A percentile compares a stretch with the other conserved stretches of the same genome.
These are phyloP conservation scores for Chymomyza amoena DNA, from an alignment of 2,888 invertebrate genomes.

Conservation along the genomic window DNA sequence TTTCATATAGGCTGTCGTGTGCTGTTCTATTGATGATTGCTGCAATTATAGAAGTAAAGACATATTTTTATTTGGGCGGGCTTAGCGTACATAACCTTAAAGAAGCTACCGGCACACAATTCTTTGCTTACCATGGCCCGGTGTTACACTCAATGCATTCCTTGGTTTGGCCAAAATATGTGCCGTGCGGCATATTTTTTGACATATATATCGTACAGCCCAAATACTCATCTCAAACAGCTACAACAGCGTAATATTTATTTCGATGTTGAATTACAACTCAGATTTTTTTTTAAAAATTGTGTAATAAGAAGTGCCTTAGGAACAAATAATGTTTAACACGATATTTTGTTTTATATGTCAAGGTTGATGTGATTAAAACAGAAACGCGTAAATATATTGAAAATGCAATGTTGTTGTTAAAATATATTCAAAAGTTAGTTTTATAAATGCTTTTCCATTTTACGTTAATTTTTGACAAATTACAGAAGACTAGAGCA, in stretches of 20 bases:
- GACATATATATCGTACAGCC: constrained; percentile 55
- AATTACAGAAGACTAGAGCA: not conserved
- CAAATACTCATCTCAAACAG: constrained; percentile 68
- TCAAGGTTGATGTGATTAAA: constrained; percentile 44
- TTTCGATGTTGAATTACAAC: not conserved
- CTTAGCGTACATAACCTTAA: constrained; percentile 41
- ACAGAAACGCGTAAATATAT: constrained; percentile 35
- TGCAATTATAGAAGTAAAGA: constrained; percentile 26
- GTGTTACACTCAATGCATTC: constrained; percentile 27
- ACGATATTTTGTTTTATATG: constrained; percentile 41
- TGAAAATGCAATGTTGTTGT: not conserved
- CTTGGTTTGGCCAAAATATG: constrained; percentile 60
- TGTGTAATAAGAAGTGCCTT: constrained; percentile 57
- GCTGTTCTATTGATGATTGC: constrained; percentile 48
- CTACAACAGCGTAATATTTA: constrained; percentile 38
- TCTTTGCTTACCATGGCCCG: constrained; percentile 48
- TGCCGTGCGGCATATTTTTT: constrained; percentile 66
- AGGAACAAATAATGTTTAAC: constrained; percentile 26
- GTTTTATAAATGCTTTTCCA: not conserved
- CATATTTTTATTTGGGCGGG: constrained; percentile 9
- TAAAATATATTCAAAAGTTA: not conserved
- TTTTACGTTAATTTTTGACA: not conserved
- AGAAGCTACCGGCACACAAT: constrained; percentile 1
- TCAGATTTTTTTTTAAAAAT: constrained; percentile 32
- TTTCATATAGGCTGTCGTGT: constrained; percentile 70